Percentiles rank a stretch among this genome's conserved stretches.
phyloP scores from a whole-genome alignment of 2,888 invertebrate genomes.

The Quadriops clusia region DNA sequence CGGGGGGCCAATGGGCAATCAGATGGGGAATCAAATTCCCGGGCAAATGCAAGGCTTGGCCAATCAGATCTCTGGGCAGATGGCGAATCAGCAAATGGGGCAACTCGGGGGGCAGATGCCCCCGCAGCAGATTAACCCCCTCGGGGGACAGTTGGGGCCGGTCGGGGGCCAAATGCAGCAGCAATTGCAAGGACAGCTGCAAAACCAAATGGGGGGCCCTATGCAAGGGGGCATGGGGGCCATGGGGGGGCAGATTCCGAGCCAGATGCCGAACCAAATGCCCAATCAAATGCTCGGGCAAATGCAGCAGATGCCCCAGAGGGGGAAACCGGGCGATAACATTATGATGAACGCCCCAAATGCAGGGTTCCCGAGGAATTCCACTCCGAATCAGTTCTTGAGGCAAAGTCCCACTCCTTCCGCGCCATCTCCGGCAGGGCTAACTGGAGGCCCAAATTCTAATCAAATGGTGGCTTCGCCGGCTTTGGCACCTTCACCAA shows the following conservation, averaged over 20 bases:
- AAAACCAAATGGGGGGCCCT: slow-evolving; percentile 22
- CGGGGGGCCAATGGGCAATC: slow-evolving; percentile 40
- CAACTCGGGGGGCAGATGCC: slow-evolving; percentile 27
- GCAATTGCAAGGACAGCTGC: slow-evolving; percentile 19
- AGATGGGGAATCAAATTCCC: slow-evolving; percentile 32
- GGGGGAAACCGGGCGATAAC: slow-evolving; percentile 23
- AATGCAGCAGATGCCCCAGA: slow-evolving; percentile 20
- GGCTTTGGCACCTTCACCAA: slow-evolving; percentile 55
- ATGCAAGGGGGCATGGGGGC: slow-evolving; percentile 38
- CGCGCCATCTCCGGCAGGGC: slow-evolving; percentile 55
- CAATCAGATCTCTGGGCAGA: too few species aligned
- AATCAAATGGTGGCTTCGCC: slow-evolving; percentile 60
- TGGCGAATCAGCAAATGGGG: too few species aligned
- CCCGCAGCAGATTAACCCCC: slow-evolving; percentile 33
- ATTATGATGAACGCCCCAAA: slow-evolving; percentile 38
- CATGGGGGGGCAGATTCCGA: slow-evolving; percentile 27
- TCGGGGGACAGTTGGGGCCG: slow-evolving; percentile 42
- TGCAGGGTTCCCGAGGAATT: slow-evolving; percentile 41
- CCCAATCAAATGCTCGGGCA: slow-evolving; percentile 31
- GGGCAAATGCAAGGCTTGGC: slow-evolving; percentile 17
- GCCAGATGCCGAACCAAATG: slow-evolving; percentile 32
- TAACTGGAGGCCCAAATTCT: slow-evolving; percentile 27
- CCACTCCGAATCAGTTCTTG: slow-evolving; percentile 64
- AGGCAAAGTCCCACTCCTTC: slow-evolving; percentile 71
- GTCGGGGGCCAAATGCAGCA: slow-evolving; percentile 30